These are phyloP conservation scores for Rotaria socialis DNA, from an alignment of 2,888 invertebrate genomes.

Conservation along the genomic window DNA sequence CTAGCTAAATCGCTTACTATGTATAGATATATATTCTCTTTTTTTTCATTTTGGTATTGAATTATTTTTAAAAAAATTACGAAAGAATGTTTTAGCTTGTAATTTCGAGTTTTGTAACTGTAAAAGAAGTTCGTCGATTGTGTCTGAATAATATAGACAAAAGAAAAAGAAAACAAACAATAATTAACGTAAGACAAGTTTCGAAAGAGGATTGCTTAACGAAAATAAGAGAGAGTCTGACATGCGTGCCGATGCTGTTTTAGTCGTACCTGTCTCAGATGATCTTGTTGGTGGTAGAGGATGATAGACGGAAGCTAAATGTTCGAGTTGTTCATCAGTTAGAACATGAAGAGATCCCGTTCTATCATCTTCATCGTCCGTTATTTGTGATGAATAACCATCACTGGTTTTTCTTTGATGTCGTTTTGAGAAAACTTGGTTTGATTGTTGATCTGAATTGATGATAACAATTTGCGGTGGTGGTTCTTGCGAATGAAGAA, in stretches of 20 bases:
- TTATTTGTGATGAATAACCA: neutral
- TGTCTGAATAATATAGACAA: conserved; percentile 14
- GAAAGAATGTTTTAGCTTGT: conserved; percentile 31
- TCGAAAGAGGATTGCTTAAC: conserved; percentile 9
- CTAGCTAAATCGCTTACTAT: neutral
- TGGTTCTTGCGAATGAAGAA: neutral
- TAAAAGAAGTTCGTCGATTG: conserved; percentile 18
- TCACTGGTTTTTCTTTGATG: conserved; percentile 1
- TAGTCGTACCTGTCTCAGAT: conserved; percentile 1
- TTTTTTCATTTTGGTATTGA: neutral
- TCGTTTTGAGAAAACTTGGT: neutral
- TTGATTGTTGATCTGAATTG: neutral
- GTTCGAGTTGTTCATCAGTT: conserved; percentile 29
- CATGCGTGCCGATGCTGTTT: neutral
- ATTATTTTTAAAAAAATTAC: conserved; percentile 8
- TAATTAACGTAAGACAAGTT: neutral
- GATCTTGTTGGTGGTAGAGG: too few relatives aligned
- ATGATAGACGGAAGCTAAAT: conserved; percentile 12
- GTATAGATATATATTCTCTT: neutral
- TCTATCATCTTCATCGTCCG: neutral
- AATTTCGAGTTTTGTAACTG: neutral
- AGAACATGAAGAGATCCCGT: neutral
- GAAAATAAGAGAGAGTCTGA: neutral
- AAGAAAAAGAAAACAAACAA: neutral
- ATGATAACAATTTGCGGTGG: neutral